Conservation (phyloP, 2,113 vertebrate genomes). For the Blennius ocellaris region DNA sequence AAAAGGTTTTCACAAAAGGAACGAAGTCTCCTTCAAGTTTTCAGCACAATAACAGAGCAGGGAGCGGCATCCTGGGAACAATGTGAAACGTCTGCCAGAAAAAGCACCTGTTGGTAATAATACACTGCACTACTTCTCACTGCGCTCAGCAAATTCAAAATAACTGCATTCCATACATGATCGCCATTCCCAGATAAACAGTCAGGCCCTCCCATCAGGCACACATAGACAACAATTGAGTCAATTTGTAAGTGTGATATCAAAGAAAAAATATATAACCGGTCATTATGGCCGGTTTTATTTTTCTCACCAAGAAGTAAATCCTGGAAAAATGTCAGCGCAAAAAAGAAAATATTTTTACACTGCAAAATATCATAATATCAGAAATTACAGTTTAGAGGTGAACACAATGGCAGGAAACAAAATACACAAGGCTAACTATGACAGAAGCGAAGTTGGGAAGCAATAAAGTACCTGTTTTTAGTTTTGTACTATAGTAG, state of each 20-base stretch:
- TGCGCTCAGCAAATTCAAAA: constrained; percentile 44
- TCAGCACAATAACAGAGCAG: not conserved
- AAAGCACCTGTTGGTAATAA: constrained; percentile 67
- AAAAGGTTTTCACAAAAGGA: too few species aligned
- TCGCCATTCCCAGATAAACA: constrained; percentile 27
- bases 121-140: constrained; percentile 24
- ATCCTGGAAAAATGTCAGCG: constrained; percentile 24
- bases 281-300: not conserved
- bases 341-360: constrained; percentile 23
- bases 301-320: constrained; percentile 2
- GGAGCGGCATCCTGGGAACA: constrained; percentile 28
- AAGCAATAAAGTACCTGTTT: too few species aligned
- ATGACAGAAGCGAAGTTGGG: not conserved
- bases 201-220: not conserved
- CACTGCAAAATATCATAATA: constrained; percentile 10
- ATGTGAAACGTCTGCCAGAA: constrained; percentile 38
- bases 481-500: too few species aligned
- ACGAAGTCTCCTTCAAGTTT: not conserved
- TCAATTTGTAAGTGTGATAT: constrained; percentile 6
- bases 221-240: not conserved
- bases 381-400: constrained; percentile 7
- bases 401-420: constrained; percentile 8
- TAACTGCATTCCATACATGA: constrained; percentile 58
- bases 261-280: not conserved
- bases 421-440: constrained; percentile 3